Base-by-base conservation (phyloP, 2,113 vertebrate genomes). In the Sander vitreus region DNA sequence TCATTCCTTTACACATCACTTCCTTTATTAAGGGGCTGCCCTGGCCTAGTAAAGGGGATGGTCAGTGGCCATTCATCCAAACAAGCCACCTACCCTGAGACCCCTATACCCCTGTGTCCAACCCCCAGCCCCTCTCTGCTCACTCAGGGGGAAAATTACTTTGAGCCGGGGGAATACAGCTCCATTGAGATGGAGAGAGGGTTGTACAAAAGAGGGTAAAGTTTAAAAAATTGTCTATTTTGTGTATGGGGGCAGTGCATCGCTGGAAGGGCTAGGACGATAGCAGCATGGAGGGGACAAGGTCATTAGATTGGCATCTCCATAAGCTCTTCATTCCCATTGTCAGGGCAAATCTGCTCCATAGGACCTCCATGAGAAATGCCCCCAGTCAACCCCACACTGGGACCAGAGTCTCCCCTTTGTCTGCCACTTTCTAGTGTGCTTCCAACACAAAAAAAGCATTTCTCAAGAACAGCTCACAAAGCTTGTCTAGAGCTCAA, bases 1-100 rank as follows among this genome's bases (percentile, higher is more conserved):
- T 92, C 90, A 93, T 92, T 93, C 92, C 90, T 93, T 92, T 92
- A 93, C 92, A 92, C 90, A 93, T 70, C 86, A 73, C 85, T 90
- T 93, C 84, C 92, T 89, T 92, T 88, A 88, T 89, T 80, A 82
- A 86, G 60, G 84, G 73, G 64, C 47, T 71, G 59, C 59, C 77
- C 66, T 55, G 80, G 69, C 73, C 80, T 67, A 88, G 89, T 91
- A 92, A 93, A 92, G 73, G 59, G 80, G 81, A 53, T 67, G 90
- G 90, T 90, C 90, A 93, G 84, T 83, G 89, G 92, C 92, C 89
- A 90, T 88, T 85, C 67, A 80, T 53, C 69, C 85, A 85, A 75
- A 55, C 62, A 39, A 86, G 55, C 76, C 86, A 86, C 84, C 81
- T 85, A 90, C 85, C 66, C 85, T n/a, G 80, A 88, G 76, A 89